Conservation (phyloP, 2,888 invertebrate genomes). For the Caenorhabditis drosophilae region DNA sequence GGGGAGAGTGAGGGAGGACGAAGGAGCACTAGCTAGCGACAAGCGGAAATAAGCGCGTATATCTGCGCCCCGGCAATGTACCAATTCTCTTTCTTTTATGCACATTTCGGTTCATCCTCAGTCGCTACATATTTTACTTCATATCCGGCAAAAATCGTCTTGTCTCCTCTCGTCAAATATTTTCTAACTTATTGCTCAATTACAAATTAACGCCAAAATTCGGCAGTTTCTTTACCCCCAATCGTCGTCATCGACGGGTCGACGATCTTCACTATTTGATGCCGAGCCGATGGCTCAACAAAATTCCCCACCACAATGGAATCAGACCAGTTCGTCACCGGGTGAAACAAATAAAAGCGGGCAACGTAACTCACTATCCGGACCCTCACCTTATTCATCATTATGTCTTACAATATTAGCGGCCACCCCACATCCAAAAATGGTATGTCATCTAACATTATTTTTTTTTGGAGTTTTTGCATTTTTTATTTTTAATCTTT, state of each 20-base stretch:
- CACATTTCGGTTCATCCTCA: not conserved
- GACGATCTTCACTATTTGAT: constrained; percentile 31
- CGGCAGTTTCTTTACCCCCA: constrained; percentile 22
- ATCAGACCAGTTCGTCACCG: constrained; percentile 16
- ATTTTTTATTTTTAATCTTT: constrained; percentile 4
- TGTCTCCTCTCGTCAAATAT: too few species aligned
- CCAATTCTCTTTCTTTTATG: constrained; percentile 1
- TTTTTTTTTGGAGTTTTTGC: constrained; percentile 10
- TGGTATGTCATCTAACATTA: constrained; percentile 40
- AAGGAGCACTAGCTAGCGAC: not conserved
- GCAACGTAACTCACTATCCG: constrained; percentile 5
- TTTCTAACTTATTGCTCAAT: too few species aligned
- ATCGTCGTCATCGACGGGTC: constrained; percentile 1
- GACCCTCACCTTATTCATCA: constrained; percentile 35
- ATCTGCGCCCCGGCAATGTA: too few species aligned
- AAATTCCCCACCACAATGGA: constrained; percentile 31
- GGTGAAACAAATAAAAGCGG: constrained; percentile 13
- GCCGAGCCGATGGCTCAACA: constrained; percentile 20
- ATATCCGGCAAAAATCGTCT: too few species aligned
- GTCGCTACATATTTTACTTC: too few species aligned
- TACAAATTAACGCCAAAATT: constrained; percentile 6
- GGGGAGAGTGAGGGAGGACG: not conserved
- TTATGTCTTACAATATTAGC: constrained; percentile 37
- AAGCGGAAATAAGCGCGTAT: not conserved
- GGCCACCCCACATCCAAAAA: constrained; percentile 28